phyloP scores from a whole-genome alignment of 2,888 invertebrate species.

The Phoenoteleia sp. region DNA sequence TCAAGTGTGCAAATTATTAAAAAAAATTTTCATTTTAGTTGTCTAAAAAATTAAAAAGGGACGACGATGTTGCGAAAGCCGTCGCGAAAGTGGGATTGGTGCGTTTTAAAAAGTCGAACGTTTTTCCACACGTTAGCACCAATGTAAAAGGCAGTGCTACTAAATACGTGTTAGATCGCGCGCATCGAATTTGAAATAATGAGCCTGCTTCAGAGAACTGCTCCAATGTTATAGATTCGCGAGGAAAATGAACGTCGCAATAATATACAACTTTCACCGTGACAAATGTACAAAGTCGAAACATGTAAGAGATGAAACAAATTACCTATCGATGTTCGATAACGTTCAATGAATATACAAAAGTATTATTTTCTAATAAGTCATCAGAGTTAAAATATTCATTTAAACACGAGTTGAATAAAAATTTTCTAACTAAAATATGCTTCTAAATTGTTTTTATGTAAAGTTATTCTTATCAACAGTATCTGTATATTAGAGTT shows the following conservation, averaged over 20 bases:
- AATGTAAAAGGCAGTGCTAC: constrained; percentile 63
- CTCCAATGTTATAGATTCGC: constrained; percentile 57
- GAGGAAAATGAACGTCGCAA: constrained; percentile 68
- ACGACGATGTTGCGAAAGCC: too few relatives aligned
- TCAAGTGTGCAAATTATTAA: too few relatives aligned
- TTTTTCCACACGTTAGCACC: constrained; percentile 61
- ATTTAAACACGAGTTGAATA: too few relatives aligned
- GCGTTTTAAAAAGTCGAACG: constrained; percentile 36
- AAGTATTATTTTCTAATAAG: too few relatives aligned
- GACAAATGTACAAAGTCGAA: constrained; percentile 82
- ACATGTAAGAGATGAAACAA: constrained; percentile 75
- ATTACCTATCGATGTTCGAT: constrained; percentile 50
- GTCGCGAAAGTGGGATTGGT: constrained; percentile 22
- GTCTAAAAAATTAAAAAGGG: too few relatives aligned
- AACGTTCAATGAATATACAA: too few relatives aligned
- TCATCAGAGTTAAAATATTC: too few relatives aligned
- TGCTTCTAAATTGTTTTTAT: too few relatives aligned
- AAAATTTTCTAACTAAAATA: too few relatives aligned
- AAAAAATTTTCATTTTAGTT: too few relatives aligned
- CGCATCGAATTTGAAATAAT: constrained; percentile 61
- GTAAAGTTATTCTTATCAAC: too few relatives aligned
- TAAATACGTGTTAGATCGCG: constrained; percentile 42
- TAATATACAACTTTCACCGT: constrained; percentile 80
- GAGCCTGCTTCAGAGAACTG: constrained; percentile 44
- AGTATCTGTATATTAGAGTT: too few relatives aligned